Base-by-base conservation (phyloP, 2,888 invertebrate genomes). In the Ophioninae sp. region DNA sequence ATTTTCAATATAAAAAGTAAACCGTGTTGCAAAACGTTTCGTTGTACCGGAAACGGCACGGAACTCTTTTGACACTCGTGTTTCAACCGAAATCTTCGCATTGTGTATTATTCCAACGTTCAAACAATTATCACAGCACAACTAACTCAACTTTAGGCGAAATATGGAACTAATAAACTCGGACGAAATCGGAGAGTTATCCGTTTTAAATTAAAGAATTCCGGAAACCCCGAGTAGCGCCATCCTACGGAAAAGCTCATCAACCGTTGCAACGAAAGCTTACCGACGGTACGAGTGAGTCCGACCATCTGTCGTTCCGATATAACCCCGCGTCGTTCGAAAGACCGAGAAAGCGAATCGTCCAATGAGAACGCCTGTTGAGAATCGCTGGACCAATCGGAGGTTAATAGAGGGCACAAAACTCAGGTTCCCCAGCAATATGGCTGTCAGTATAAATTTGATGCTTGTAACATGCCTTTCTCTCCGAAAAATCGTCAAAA, bases 361-460 rank as follows among this genome's bases (percentile, higher is more conserved):
- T 30, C 79, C 65, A 79, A 79, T 79, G 59, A 20, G 58, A 73
- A 30, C 13, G 9, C 9, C 30, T 73, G 7, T 39, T 59, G 73
- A 39, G 77, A 77, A 74, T 9, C 44, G 64, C 79, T 93, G 91
- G 90, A 93, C 96, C 96, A 96, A 96, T 96, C 94, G 93, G 94
- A 94, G 93, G 90, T 90, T 94, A 94, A 94, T 94, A 94, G 94
- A 94, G 95, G 95, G 95, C 95, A 96, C 96, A 96, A 96, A 93
- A 96, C 96, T 95, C 95, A 95, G 95, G 95, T 95, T 95, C 95
- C 95, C 95, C 95, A 95, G 95, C 96, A 97, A 96, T 95, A 97
- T 97, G 97, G 97, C 97, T 97, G 97, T 96, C 97, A 98, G 97
- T 98, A 98, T 98, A 98, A 96, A 98, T 97, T 96, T 97, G 96